Conservation (phyloP, 2,113 vertebrate species). For the Acanthochromis polyacanthus region DNA sequence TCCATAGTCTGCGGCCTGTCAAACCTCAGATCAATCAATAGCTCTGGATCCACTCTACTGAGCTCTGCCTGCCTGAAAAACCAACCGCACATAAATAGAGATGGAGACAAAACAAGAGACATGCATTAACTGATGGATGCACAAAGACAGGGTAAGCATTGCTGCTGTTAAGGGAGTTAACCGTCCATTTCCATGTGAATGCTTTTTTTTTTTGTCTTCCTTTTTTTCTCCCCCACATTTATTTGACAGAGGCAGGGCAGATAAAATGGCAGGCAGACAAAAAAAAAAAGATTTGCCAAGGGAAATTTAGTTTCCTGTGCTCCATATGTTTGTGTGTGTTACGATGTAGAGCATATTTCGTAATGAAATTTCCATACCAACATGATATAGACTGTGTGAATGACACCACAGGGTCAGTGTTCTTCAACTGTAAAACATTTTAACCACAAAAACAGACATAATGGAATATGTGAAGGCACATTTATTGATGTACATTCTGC, state of each 20-base stretch:
- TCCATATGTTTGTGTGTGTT: slow-evolving; percentile 9
- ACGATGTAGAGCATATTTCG: slow-evolving; percentile 1
- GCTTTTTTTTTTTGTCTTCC: neutral
- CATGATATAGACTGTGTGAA: neutral
- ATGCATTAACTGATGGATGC: too few relatives aligned
- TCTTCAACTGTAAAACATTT: neutral
- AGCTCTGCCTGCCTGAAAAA: slow-evolving; percentile 9
- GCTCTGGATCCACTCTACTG: slow-evolving; percentile 9
- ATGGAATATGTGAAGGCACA: too few relatives aligned
- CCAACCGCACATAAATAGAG: slow-evolving; percentile 1
- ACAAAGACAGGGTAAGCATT: neutral
- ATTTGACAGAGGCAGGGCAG: neutral
- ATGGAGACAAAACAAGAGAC: slow-evolving; percentile 12
- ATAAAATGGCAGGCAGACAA: neutral
- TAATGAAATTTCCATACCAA: neutral
- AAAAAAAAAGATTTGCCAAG: neutral
- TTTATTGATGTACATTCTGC: neutral
- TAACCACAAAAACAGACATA: neutral
- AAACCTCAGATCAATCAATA: slow-evolving; percentile 42
- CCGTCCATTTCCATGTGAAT: neutral
- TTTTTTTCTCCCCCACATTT: neutral
- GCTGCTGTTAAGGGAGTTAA: neutral
- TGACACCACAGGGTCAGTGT: neutral
- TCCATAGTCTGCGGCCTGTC: neutral
- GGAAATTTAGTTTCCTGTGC: slow-evolving; percentile 39